Evolutionary conservation across 2,797 vertebrate species (phyloP).

Genomic region (Gallinago solitaria): DNA sequence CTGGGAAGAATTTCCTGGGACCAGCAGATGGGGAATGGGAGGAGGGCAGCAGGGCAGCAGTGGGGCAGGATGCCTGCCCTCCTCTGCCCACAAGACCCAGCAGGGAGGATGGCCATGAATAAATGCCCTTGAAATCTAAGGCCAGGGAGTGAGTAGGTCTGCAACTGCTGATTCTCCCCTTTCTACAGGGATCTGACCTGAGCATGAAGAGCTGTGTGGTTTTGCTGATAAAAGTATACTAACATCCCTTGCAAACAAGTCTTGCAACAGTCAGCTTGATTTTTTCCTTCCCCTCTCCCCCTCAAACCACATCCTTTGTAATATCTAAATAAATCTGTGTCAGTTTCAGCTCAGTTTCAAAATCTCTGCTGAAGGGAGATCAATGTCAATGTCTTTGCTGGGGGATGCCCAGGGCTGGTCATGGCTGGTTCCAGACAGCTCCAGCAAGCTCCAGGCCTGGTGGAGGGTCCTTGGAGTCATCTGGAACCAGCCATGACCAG

Average conservation of each 20-base stretch:
- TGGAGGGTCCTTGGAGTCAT: not conserved
- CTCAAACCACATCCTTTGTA: not conserved
- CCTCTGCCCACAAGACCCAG: accelerated
- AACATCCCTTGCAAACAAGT: not conserved
- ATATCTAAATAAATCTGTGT: not conserved
- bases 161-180: not conserved
- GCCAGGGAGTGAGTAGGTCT: not conserved
- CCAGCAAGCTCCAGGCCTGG: not conserved
- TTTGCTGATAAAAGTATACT: not conserved
- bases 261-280: not conserved
- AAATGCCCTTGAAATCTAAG: not conserved
- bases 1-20: not conserved
- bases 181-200: not conserved
- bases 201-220: not conserved
- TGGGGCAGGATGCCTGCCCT: not conserved
- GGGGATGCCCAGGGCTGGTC: not conserved
- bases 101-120: not conserved
- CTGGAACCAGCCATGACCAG: not conserved
- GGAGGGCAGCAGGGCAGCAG: accelerated
- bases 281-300: not conserved
- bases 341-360: not conserved
- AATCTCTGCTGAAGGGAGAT: not conserved
- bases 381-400: not conserved
- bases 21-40: not conserved
- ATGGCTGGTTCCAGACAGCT: not conserved